A percentile compares a stretch with the other conserved stretches of the same genome.
These are phyloP conservation scores for Macquaria australasica DNA, from an alignment of 2,113 vertebrate species.

Conservation along the genomic window DNA sequence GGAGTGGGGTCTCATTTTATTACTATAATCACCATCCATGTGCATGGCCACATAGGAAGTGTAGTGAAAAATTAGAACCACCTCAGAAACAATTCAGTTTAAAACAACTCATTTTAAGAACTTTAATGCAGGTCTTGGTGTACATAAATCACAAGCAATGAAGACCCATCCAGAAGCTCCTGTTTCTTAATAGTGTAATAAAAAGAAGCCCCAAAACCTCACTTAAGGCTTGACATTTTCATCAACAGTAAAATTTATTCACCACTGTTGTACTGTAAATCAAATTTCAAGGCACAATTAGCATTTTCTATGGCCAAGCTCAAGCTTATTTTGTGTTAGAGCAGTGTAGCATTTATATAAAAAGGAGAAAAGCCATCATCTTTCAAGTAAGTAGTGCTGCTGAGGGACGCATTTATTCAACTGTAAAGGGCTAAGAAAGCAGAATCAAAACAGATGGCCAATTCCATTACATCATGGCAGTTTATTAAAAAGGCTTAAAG, in stretches of 20 bases:
- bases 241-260: conserved; percentile 18
- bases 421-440: conserved; percentile 52
- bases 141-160: not conserved
- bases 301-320: conserved; percentile 12
- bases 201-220: not conserved
- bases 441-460: conserved; percentile 63
- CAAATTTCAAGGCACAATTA: conserved; percentile 45
- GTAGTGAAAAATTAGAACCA: not conserved
- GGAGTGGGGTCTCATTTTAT: not conserved
- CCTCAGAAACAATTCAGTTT: not conserved
- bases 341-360: conserved; percentile 10
- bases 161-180: not conserved
- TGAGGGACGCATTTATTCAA: conserved; percentile 49
- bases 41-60: not conserved
- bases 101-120: not conserved
- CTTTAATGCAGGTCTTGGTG: not conserved
- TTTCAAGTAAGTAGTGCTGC: conserved; percentile 39
- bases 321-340: conserved; percentile 13
- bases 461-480: conserved; percentile 75
- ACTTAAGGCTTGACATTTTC: conserved; percentile 16
- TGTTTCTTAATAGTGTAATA: not conserved
- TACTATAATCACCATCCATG: not conserved
- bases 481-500: conserved; percentile 64
- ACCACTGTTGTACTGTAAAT: conserved; percentile 21
- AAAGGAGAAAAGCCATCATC: conserved; percentile 23